A percentile compares a stretch with the other conserved stretches of the same genome.
phyloP scores from a whole-genome alignment of 2,888 invertebrate species.

The Andrena fulva region DNA sequence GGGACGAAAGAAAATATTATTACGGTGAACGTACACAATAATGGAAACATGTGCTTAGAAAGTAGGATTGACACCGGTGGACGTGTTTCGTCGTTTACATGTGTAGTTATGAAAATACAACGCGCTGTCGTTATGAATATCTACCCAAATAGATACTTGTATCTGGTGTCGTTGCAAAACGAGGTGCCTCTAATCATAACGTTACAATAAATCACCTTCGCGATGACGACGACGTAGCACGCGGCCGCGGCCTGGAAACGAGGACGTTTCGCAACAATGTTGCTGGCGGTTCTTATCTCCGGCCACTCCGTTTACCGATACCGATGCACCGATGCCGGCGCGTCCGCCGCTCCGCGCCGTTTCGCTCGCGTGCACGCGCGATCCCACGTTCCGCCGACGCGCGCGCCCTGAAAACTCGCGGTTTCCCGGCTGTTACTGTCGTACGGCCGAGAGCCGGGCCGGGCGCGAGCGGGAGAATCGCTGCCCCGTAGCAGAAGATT shows the following conservation, averaged over 20 bases:
- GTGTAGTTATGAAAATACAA: neutral
- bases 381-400: constrained; percentile 43
- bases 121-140: neutral
- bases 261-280: constrained; percentile 38
- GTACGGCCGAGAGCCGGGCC: constrained; percentile 40
- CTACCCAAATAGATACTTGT: neutral
- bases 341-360: neutral
- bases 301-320: constrained; percentile 2
- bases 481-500: constrained; percentile 80
- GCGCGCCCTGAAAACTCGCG: neutral
- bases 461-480: constrained; percentile 63
- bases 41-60: too few species aligned
- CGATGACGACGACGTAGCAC: constrained; percentile 36
- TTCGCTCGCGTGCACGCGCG: constrained; percentile 19
- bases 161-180: neutral
- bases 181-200: neutral
- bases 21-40: too few species aligned
- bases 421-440: constrained; percentile 36
- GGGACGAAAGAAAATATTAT: neutral
- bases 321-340: constrained; percentile 13
- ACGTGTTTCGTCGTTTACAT: neutral
- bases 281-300: constrained; percentile 41
- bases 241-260: constrained; percentile 15
- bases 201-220: constrained; percentile 34
- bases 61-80: too few species aligned